Percentiles rank a stretch among this genome's conserved stretches.
Conservation (phyloP, 1,140 invertebrate genomes). For the Heliconius himera region DNA sequence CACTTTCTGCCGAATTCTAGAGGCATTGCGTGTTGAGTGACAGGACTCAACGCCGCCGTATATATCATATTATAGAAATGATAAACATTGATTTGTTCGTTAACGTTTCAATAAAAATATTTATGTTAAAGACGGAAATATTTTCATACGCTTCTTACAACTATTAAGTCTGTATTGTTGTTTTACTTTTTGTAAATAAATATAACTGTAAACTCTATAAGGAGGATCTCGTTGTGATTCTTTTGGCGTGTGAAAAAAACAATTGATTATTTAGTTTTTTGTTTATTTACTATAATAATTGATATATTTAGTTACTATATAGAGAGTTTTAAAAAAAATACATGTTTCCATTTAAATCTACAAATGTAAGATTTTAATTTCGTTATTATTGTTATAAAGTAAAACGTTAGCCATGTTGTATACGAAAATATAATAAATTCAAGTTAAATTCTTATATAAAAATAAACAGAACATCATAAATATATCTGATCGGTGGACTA, state of each 20-base stretch:
- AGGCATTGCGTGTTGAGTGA: too few relatives aligned
- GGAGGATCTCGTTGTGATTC: constrained; percentile 40
- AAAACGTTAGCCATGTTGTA: not conserved
- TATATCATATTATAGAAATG: not conserved
- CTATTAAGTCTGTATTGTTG: not conserved
- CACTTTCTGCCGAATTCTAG: too few relatives aligned
- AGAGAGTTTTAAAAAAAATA: not conserved
- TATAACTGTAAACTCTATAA: constrained; percentile 27
- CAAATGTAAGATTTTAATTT: not conserved
- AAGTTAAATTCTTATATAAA: not conserved
- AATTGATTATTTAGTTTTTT: too few relatives aligned
- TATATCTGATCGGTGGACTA: constrained; percentile 30
- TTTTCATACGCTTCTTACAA: not conserved
- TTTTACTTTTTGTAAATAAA: constrained; percentile 9
- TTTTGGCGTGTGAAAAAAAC: not conserved
- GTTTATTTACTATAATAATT: not conserved
- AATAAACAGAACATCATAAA: constrained; percentile 24
- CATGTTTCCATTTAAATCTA: not conserved
- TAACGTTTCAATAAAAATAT: constrained; percentile 6
- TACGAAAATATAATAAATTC: not conserved
- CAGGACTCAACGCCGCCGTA: too few relatives aligned
- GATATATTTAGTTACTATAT: too few relatives aligned
- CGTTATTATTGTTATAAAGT: not conserved
- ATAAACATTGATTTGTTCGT: constrained; percentile 9
- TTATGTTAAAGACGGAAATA: not conserved